Base-by-base conservation (phyloP, 1,140 invertebrate species). In the Saccostrea echinata region DNA sequence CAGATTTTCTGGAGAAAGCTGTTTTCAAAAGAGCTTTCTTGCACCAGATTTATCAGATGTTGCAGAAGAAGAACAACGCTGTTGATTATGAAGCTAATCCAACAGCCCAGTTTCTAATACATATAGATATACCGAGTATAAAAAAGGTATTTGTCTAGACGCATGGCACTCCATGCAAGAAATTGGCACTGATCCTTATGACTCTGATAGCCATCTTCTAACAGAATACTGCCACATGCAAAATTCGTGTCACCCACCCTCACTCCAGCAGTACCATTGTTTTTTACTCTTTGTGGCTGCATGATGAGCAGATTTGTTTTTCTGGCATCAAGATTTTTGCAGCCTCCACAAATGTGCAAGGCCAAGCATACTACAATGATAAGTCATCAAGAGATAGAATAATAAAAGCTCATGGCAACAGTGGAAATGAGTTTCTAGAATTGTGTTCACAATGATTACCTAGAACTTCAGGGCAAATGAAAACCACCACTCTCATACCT, bases 111-210 rank as follows among this genome's bases (percentile, higher is more conserved):
- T 30, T 43, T 43, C 35, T 43, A 43, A 43, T 43, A 43, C 35
- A 6, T 43, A 43, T 43, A 43, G 68, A 71, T 71, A 21, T 18
- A 57, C 55, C 55, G 16, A 9, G 27, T 33, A 71, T 71, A 27
- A 71, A 71, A 71, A 71, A 71, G 30, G 30, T 71, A 71, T 71
- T 71, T 30, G 68, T 71, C 68, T 71, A 71, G 68, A 71, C 68
- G 27, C 68, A 71, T 71, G 24, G 68, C 68, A 71, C 68, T 71
- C 30, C 68, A 71, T 71, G 68, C 68, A 71, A 27, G 68, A 71
- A 71, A 71, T 71, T 71, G 68, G 68, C 68, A 33, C 68, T 71
- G 68, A 71, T 71, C 68, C 68, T 71, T 71, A 71, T 71, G 68
- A 33, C 68, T 71, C 27, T 30, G 30, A 57, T 57, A 57, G 55